phyloP scores from a whole-genome alignment of 2,113 vertebrate genomes.

The Macrotis lagotis region DNA sequence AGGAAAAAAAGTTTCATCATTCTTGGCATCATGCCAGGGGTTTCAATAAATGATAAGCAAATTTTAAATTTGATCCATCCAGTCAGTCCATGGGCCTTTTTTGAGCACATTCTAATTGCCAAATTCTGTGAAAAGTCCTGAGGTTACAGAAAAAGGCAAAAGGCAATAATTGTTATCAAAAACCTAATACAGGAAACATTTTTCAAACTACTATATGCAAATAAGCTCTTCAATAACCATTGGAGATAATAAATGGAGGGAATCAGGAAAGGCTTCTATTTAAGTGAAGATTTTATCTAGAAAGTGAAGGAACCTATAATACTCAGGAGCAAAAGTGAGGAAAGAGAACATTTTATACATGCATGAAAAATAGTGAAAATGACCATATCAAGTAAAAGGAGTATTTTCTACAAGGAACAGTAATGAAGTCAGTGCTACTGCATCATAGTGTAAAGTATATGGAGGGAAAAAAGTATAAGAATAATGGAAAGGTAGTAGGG shows the following conservation, averaged over 20 bases:
- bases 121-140: background rate
- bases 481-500: background rate
- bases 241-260: background rate
- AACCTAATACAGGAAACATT: background rate
- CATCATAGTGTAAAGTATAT: background rate
- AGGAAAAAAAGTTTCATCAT: conserved; percentile 43
- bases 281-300: background rate
- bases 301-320: background rate
- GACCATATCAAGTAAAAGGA: background rate
- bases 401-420: background rate
- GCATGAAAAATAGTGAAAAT: background rate
- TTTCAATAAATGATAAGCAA: background rate
- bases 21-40: background rate
- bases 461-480: background rate
- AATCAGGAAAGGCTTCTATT: background rate
- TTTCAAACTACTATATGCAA: background rate
- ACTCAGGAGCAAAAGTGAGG: background rate
- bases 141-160: background rate
- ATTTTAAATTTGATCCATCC: background rate
- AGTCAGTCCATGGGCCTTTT: background rate
- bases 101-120: background rate
- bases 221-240: background rate
- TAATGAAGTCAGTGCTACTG: background rate
- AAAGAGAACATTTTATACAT: background rate
- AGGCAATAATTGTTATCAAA: background rate